Evolutionary conservation across 2,797 vertebrate genomes (phyloP), one percentile per base, ranked within the genome.

Genomic region (Lindbergichthys nudifrons): DNA sequence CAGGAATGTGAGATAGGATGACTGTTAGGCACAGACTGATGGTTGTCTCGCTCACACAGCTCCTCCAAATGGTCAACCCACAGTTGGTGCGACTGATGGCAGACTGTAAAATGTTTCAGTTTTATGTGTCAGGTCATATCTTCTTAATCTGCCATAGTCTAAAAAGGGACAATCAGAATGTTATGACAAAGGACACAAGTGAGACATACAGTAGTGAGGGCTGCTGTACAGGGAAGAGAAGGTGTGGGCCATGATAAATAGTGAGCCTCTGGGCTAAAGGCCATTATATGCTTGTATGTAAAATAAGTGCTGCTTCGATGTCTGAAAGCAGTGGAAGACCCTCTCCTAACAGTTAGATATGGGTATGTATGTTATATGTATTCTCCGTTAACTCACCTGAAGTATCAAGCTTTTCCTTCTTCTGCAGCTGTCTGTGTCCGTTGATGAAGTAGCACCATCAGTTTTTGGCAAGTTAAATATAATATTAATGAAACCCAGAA

Each of bases 11-110:
- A 83, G 80, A 83, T 86, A 73, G 78, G 69, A 66, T 60, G 78
- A 83, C 88, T 88, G 86, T 94, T 93, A 92, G 77, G 63, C 75
- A 72, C 78, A 93, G 92, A 94, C 83, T 81, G 90, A 93, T 94
- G 92, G 87, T 84, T 80, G 50, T 77, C 72, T 63, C 75, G 84
- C 79, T 77, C 62, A 64, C 83, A 75, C 67, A 30, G 78, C 75
- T 87, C 88, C 71, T 71, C 50, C 15, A 75, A 84, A 85, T 67
- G 81, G 77, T 91, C 89, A 79, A 89, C 92, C 91, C 92, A 89
- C 88, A 88, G 53, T 83, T 76, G 83, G 64, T 52, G 47, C 87
- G 82, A 83, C 60, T 65, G 82, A 89, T 85, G 65, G 63, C 62
- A 58, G 56, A 21, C 60, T 51, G 56, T 65, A 23, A 80, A 66